Evolutionary conservation across 2,797 vertebrate species (phyloP).

Genomic region (Novumbra hubbsi): DNA sequence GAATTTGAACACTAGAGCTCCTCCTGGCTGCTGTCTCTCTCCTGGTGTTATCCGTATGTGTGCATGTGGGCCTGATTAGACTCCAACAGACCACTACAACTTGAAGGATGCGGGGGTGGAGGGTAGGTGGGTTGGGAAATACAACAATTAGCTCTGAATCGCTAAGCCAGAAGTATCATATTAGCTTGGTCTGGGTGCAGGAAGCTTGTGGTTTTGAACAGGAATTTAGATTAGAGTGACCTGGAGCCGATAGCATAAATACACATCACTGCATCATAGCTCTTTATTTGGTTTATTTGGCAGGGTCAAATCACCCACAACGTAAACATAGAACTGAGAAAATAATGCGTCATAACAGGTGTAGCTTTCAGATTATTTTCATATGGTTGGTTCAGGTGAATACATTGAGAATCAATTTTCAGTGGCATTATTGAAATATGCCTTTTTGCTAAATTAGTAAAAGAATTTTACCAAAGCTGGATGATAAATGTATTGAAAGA

Average conservation of each 20-base stretch:
- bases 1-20: constrained; percentile 33
- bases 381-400: too few relatives aligned
- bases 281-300: too few relatives aligned
- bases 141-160: constrained; percentile 56
- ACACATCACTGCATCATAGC: too few relatives aligned
- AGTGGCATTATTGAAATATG: too few relatives aligned
- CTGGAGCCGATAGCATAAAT: constrained; percentile 13
- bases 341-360: too few relatives aligned
- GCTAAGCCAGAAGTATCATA: constrained; percentile 48
- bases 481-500: too few relatives aligned
- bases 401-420: too few relatives aligned
- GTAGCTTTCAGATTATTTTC: too few relatives aligned
- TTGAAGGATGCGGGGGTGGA: neutral
- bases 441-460: too few relatives aligned
- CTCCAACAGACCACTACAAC: constrained; percentile 51
- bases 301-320: too few relatives aligned
- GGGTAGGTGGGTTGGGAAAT: constrained; percentile 21
- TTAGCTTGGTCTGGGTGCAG: constrained; percentile 52
- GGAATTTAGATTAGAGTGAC: constrained; percentile 57
- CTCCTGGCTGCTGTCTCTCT: neutral
- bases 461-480: too few relatives aligned
- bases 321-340: too few relatives aligned
- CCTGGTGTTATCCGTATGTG: constrained; percentile 42
- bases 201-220: constrained; percentile 42
- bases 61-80: constrained; percentile 66